phyloP scores from a whole-genome alignment of 2,113 vertebrate species.

The Cariama cristata region DNA sequence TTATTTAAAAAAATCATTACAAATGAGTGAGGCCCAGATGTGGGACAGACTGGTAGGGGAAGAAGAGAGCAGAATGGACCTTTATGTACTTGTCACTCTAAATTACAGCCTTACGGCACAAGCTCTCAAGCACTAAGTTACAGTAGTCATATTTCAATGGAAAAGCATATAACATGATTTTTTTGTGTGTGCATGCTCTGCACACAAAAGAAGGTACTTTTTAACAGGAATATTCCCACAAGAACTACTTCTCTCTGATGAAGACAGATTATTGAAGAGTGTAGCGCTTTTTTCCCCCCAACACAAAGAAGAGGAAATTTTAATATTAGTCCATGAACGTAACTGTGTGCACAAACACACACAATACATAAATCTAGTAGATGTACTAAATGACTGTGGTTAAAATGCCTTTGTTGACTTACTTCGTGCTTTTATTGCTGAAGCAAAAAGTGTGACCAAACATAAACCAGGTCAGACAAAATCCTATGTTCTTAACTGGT shows the following conservation, averaged over 20 bases:
- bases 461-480: neutral
- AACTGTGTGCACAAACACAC: neutral
- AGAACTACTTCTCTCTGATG: neutral
- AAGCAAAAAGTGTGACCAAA: neutral
- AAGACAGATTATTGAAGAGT: neutral
- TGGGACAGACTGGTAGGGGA: neutral
- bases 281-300: neutral
- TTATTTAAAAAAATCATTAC: constrained; percentile 32
- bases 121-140: neutral
- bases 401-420: neutral
- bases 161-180: neutral
- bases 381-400: neutral
- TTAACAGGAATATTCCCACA: neutral
- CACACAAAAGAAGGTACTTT: neutral
- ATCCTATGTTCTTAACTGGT: neutral
- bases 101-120: constrained; percentile 11
- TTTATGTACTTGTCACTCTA: constrained; percentile 20
- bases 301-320: neutral
- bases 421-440: neutral
- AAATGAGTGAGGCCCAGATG: neutral
- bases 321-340: neutral
- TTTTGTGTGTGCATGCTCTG: neutral
- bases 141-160: neutral
- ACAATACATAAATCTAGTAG: neutral
- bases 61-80: constrained; percentile 23